Evolutionary conservation across 2,888 invertebrate species (phyloP).

Genomic region (Mactromeris polynyma): DNA sequence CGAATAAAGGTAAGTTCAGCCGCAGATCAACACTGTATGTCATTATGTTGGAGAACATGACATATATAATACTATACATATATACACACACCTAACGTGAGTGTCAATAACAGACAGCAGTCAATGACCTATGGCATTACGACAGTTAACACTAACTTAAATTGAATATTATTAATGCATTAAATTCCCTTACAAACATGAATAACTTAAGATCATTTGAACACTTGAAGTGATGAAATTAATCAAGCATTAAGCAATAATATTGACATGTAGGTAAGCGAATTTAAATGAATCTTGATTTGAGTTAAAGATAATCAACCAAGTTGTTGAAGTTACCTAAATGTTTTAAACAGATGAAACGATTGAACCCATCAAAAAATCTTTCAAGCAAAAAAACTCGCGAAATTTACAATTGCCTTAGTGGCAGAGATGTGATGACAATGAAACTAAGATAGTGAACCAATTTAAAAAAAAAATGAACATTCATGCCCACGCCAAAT

Average conservation of each 20-base stretch:
- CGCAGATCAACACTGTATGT: background rate
- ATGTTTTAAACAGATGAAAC: too few species aligned
- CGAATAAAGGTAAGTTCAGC: background rate
- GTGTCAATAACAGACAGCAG: background rate
- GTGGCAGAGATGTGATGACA: too few species aligned
- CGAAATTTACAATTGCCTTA: too few species aligned
- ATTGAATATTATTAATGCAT: background rate
- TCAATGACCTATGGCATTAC: background rate
- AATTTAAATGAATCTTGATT: too few species aligned
- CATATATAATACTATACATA: background rate
- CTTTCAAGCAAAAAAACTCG: too few species aligned
- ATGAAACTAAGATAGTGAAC: too few species aligned
- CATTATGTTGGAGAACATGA: background rate
- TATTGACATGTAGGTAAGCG: background rate
- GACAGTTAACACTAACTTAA: background rate
- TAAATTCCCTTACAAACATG: background rate
- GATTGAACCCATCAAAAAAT: too few species aligned
- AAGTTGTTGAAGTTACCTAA: too few species aligned
- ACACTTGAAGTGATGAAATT: background rate
- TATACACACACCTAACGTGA: background rate
- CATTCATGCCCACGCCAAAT: too few species aligned
- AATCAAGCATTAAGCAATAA: background rate
- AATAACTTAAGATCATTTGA: background rate
- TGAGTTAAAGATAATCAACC: too few species aligned
- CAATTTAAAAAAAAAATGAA: too few species aligned